Conservation (phyloP, 1,140 invertebrate species). For the Dendroctonus ponderosae region DNA sequence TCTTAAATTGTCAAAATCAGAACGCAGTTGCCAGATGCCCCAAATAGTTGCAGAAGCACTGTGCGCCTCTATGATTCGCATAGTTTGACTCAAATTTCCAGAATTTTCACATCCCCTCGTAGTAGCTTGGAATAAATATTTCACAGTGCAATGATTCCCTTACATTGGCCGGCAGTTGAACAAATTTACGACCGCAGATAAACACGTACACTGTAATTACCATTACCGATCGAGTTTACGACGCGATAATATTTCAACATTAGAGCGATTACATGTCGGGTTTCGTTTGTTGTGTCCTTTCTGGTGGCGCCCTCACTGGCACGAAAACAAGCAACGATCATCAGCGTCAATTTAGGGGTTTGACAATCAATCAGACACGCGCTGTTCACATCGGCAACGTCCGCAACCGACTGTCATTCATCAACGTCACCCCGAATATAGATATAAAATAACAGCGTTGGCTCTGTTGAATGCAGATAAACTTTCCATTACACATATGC, state of each 20-base stretch:
- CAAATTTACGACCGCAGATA: constrained; percentile 14
- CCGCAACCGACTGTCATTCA: constrained; percentile 7
- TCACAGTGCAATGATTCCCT: constrained; percentile 9
- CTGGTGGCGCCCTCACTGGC: too few species aligned
- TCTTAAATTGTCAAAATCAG: too few species aligned
- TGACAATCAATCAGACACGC: constrained; percentile 8
- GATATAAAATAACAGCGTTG: constrained; percentile 13
- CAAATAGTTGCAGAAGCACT: too few species aligned
- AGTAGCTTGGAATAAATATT: background rate
- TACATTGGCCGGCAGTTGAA: constrained; percentile 10
- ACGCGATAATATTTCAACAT: constrained; percentile 14
- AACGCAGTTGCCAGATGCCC: too few species aligned
- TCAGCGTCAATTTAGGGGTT: too few species aligned
- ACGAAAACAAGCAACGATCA: too few species aligned
- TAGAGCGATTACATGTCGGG: constrained; percentile 13
- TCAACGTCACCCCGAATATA: constrained; percentile 13
- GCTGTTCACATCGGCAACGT: constrained; percentile 6
- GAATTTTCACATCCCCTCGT: background rate
- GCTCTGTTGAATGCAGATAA: constrained; percentile 12
- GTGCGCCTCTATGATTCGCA: too few species aligned
- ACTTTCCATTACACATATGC: constrained; percentile 13
- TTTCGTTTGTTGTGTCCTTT: constrained; percentile 5
- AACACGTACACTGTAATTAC: constrained; percentile 22
- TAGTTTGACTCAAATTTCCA: too few species aligned
- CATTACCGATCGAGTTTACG: constrained; percentile 12